These are phyloP conservation scores for Suncus etruscus DNA, from an alignment of 2,113 vertebrate genomes.

Conservation along the genomic window DNA sequence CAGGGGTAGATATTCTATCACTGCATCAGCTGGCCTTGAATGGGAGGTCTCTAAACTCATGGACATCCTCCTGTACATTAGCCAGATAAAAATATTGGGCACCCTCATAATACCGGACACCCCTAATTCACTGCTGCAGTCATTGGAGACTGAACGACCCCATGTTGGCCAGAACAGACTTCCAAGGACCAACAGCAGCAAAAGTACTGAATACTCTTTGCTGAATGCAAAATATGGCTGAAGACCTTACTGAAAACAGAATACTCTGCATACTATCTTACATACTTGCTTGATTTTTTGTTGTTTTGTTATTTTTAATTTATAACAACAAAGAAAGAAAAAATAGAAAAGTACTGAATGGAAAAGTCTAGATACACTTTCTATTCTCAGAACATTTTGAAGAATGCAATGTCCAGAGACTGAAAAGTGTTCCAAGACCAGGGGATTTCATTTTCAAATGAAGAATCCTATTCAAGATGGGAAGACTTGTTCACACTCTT, in stretches of 20 bases:
- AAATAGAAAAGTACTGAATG: not conserved
- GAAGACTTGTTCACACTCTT: not conserved
- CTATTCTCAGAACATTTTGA: not conserved
- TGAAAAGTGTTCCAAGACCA: not conserved
- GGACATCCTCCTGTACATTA: not conserved
- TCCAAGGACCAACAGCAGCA: not conserved
- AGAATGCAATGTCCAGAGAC: not conserved
- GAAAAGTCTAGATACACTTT: not conserved
- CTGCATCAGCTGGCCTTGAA: not conserved
- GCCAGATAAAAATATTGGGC: not conserved
- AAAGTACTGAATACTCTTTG: not conserved
- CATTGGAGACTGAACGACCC: not conserved
- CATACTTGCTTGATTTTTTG: too few relatives aligned
- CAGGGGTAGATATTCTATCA: too few relatives aligned
- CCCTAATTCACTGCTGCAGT: not conserved
- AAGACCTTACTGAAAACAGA: too few relatives aligned
- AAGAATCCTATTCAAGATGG: not conserved
- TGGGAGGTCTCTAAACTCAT: not conserved
- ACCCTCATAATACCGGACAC: too few relatives aligned
- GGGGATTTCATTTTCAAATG: not conserved
- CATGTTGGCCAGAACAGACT: not conserved
- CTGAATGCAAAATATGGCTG: too few relatives aligned
- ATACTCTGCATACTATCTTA: too few relatives aligned
- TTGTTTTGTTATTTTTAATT: not conserved
- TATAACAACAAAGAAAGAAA: conserved; percentile 27